Evolutionary conservation across 2,113 vertebrate genomes (phyloP).

Genomic region (Pterocles gutturalis): DNA sequence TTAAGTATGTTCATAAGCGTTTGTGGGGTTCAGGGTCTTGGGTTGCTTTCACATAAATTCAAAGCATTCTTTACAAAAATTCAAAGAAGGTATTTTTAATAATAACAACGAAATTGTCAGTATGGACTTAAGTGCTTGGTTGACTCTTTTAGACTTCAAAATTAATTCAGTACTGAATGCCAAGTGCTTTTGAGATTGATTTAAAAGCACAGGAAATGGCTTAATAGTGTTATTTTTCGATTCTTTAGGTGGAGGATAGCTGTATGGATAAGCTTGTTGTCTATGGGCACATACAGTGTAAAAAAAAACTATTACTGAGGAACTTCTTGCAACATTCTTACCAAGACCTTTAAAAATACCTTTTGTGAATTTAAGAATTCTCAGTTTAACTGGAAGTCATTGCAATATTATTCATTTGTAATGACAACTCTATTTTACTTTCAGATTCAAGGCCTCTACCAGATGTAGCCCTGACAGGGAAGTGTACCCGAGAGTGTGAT

Average conservation of each 20-base stretch:
- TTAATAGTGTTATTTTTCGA: neutral
- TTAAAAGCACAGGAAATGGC: neutral
- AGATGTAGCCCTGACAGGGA: conserved; percentile 99
- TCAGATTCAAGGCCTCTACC: conserved; percentile 98
- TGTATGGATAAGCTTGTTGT: neutral
- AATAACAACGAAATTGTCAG: neutral
- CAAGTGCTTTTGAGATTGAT: neutral
- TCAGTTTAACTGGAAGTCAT: neutral
- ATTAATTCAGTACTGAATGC: neutral
- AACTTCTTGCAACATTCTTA: neutral
- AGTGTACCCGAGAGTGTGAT: conserved; percentile 97
- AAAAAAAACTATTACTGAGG: neutral
- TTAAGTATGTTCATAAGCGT: neutral
- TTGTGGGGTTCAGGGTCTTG: neutral
- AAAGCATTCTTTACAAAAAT: neutral
- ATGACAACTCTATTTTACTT: conserved; percentile 62
- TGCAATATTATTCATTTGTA: neutral
- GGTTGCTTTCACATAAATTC: neutral
- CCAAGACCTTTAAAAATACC: conserved; percentile 40
- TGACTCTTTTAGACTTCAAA: neutral
- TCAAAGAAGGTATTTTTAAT: conserved; percentile 67
- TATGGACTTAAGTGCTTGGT: neutral
- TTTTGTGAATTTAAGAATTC: neutral
- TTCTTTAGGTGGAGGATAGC: neutral
- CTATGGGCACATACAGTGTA: neutral